Evolutionary conservation across 2,113 vertebrate species (phyloP).

Genomic region (Tautogolabrus adspersus): DNA sequence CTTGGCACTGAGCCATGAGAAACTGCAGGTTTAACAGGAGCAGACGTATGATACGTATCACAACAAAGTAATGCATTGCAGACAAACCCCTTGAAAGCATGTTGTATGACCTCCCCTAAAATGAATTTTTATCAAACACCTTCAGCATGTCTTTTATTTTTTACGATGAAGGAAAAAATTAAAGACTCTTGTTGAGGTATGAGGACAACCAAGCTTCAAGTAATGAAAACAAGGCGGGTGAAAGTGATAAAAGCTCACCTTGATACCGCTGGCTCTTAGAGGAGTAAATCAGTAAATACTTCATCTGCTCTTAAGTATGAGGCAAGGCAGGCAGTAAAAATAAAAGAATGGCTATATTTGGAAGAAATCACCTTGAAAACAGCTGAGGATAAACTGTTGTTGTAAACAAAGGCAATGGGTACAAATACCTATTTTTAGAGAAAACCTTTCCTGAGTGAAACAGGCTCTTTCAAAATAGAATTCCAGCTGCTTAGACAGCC

Average conservation of each 20-base stretch:
- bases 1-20: slow-evolving; percentile 31
- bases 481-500: slow-evolving; percentile 19
- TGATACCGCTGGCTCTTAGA: slow-evolving; percentile 18
- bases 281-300: slow-evolving; percentile 26
- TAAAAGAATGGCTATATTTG: slow-evolving; percentile 43
- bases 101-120: slow-evolving; percentile 53
- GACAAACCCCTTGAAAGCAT: slow-evolving; percentile 48
- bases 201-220: slow-evolving; percentile 16
- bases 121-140: slow-evolving; percentile 43
- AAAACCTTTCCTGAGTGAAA: background rate
- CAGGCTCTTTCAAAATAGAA: slow-evolving; percentile 19
- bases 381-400: background rate
- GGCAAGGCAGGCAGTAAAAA: slow-evolving; percentile 28
- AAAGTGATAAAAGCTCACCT: slow-evolving; percentile 46
- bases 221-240: slow-evolving; percentile 68
- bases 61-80: slow-evolving; percentile 27
- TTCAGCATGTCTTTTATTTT: slow-evolving; percentile 43
- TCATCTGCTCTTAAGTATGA: background rate
- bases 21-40: slow-evolving; percentile 32
- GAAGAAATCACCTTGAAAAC: slow-evolving; percentile 11
- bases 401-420: slow-evolving; percentile 10
- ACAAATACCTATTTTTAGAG: slow-evolving; percentile 19
- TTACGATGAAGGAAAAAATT: slow-evolving; percentile 24
- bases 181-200: slow-evolving; percentile 37
- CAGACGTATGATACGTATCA: slow-evolving; percentile 36